Percentiles rank a stretch among this genome's conserved stretches.
These are phyloP conservation scores for Ormia ochracea DNA, from an alignment of 2,888 invertebrate species.

Conservation along the genomic window DNA sequence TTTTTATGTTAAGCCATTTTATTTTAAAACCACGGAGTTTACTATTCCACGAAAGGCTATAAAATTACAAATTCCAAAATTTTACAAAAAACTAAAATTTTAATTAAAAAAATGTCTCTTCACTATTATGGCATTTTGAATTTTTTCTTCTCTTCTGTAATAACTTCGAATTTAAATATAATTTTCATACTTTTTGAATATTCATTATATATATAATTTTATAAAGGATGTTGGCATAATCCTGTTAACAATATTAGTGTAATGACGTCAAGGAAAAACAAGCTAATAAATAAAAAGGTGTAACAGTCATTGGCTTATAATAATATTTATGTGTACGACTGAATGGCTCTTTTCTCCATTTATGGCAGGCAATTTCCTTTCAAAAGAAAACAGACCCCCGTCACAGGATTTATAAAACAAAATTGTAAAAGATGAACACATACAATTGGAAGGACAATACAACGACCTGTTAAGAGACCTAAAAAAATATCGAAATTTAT, in stretches of 20 bases:
- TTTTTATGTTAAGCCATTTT: too few species aligned
- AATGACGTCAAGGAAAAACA: background rate
- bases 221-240: conserved; percentile 38
- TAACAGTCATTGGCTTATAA: conserved; percentile 44
- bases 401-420: conserved; percentile 11
- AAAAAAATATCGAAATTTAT: background rate
- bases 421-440: background rate
- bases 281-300: conserved; percentile 49
- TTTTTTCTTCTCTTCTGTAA: too few species aligned
- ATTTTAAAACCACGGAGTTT: too few species aligned
- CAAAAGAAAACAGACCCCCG: conserved; percentile 4
- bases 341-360: background rate
- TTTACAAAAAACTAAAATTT: too few species aligned
- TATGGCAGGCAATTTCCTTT: conserved; percentile 26
- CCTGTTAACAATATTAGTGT: conserved; percentile 40
- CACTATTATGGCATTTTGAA: too few species aligned
- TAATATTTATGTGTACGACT: background rate
- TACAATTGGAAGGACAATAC: conserved; percentile 15
- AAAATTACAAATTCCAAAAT: too few species aligned
- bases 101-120: too few species aligned
- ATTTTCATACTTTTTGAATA: too few species aligned
- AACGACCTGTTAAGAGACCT: background rate
- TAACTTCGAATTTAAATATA: too few species aligned
- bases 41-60: too few species aligned
- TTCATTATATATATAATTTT: background rate